A percentile compares a stretch with the other conserved stretches of the same genome.
phyloP scores from a whole-genome alignment of 2,888 invertebrate species.

The Drosophila stalkeri region DNA sequence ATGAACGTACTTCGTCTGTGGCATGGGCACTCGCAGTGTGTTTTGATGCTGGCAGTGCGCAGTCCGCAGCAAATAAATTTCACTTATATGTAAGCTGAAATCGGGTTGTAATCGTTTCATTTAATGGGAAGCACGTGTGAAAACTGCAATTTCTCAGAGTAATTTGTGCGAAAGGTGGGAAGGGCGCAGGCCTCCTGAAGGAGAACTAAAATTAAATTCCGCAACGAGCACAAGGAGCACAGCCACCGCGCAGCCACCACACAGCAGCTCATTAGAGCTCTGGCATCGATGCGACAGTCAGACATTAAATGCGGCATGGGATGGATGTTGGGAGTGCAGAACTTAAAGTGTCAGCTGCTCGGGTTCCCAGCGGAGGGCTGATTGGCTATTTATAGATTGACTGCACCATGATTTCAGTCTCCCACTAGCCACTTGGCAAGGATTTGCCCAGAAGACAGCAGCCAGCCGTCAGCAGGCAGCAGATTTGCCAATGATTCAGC shows the following conservation, averaged over 20 bases:
- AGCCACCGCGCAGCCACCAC: background rate
- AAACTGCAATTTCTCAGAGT: slow-evolving; percentile 70
- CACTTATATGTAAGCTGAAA: slow-evolving; percentile 79
- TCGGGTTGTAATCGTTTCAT: slow-evolving; percentile 79
- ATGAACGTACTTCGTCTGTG: slow-evolving; percentile 46
- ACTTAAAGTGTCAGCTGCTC: slow-evolving; percentile 43
- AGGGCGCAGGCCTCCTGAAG: slow-evolving; percentile 8
- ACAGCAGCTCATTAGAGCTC: slow-evolving; percentile 72
- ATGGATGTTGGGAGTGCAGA: slow-evolving; percentile 9
- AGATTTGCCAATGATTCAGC: slow-evolving; percentile 82
- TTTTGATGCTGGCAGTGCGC: slow-evolving; percentile 32
- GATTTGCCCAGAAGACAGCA: slow-evolving; percentile 52
- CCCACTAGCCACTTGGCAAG: slow-evolving; percentile 10
- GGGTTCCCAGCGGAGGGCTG: slow-evolving; percentile 38
- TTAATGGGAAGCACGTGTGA: slow-evolving; percentile 84
- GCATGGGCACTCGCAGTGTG: slow-evolving; percentile 16
- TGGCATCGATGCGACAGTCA: slow-evolving; percentile 53
- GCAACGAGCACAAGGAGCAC: background rate
- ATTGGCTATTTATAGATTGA: slow-evolving; percentile 46
- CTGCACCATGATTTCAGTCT: slow-evolving; percentile 10
- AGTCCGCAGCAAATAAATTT: slow-evolving; percentile 79
- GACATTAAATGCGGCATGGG: slow-evolving; percentile 37
- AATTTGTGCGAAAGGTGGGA: slow-evolving; percentile 19
- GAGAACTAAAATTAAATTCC: slow-evolving; percentile 8
- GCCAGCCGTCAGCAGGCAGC: slow-evolving; percentile 57